These are phyloP conservation scores for Poeciliopsis turrubarensis DNA, from an alignment of 2,113 vertebrate species.

Conservation along the genomic window DNA sequence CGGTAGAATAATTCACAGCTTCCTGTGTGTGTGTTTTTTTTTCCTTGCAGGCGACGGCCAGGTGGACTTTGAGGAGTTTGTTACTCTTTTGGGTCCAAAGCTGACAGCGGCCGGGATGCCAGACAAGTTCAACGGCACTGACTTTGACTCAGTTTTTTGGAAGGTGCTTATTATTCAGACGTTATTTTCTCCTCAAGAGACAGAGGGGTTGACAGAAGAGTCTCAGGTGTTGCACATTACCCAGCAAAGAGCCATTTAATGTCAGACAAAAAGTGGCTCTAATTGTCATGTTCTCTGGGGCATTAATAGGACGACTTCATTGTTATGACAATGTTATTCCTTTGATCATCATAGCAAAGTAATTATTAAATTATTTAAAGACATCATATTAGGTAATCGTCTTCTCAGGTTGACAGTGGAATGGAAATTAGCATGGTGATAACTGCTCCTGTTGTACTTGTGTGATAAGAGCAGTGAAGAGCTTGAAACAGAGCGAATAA, in stretches of 20 bases:
- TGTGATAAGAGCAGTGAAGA: slow-evolving; percentile 15
- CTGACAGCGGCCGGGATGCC: slow-evolving; percentile 92
- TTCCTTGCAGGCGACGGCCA: slow-evolving; percentile 88
- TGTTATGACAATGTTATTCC: slow-evolving; percentile 5
- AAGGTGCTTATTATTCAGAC: slow-evolving; percentile 84
- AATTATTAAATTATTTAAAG: slow-evolving; percentile 46
- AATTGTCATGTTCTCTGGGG: slow-evolving; percentile 24
- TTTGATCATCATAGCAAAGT: slow-evolving; percentile 22
- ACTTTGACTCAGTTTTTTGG: slow-evolving; percentile 98
- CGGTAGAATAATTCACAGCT: neutral
- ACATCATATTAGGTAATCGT: slow-evolving; percentile 54
- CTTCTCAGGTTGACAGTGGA: slow-evolving; percentile 31
- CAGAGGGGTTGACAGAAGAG: neutral
- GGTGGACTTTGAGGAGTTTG: slow-evolving; percentile 98
- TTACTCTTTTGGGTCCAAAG: slow-evolving; percentile 94
- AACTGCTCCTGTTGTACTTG: slow-evolving; percentile 36
- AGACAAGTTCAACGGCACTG: slow-evolving; percentile 93
- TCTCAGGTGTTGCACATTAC: slow-evolving; percentile 1
- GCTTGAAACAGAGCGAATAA: slow-evolving; percentile 20
- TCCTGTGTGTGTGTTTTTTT: slow-evolving; percentile 21
- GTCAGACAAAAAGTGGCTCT: slow-evolving; percentile 21
- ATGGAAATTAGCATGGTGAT: slow-evolving; percentile 26
- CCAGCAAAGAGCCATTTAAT: slow-evolving; percentile 12
- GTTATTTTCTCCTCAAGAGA: slow-evolving; percentile 50
- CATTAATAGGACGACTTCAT: slow-evolving; percentile 13